Percentiles rank a stretch among this genome's conserved stretches.
These are phyloP conservation scores for Pammene fasciana DNA, from an alignment of 2,888 invertebrate species.

Conservation along the genomic window DNA sequence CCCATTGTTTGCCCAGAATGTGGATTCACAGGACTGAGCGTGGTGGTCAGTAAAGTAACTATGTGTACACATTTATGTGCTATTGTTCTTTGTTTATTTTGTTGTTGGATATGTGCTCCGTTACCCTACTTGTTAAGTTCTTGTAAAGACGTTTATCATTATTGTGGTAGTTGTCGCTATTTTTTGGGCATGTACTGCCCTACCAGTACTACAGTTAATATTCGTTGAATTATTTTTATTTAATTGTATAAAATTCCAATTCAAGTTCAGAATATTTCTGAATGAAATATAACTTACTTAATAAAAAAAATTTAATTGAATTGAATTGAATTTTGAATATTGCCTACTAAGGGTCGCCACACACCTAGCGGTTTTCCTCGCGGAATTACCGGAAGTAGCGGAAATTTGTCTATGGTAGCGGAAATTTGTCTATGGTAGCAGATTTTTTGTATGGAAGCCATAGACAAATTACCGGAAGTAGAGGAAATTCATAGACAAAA, in stretches of 20 bases:
- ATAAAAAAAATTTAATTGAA: no score
- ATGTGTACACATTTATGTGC: constrained; percentile 75
- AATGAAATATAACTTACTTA: not conserved
- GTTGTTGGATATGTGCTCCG: constrained; percentile 76
- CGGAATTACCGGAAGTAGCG: no score
- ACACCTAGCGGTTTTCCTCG: no score
- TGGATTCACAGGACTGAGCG: constrained; percentile 69
- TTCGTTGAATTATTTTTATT: not conserved
- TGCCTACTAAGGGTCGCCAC: no score
- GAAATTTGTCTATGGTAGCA: no score
- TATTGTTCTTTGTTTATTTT: constrained; percentile 67
- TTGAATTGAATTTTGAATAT: not conserved
- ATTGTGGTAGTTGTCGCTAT: constrained; percentile 72
- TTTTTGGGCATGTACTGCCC: constrained; percentile 76
- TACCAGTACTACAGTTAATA: constrained; percentile 63
- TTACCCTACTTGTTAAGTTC: constrained; percentile 72
- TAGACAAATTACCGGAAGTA: no score
- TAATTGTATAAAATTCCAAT: not conserved
- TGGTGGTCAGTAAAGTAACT: constrained; percentile 65
- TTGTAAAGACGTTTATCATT: constrained; percentile 78
- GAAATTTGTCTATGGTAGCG: no score
- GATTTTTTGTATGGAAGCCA: no score
- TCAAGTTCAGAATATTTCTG: not conserved
- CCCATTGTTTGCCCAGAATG: constrained; percentile 70
- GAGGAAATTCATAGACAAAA: no score